phyloP scores from a whole-genome alignment of 1,140 invertebrate species.

The Cecropterus lyciades region DNA sequence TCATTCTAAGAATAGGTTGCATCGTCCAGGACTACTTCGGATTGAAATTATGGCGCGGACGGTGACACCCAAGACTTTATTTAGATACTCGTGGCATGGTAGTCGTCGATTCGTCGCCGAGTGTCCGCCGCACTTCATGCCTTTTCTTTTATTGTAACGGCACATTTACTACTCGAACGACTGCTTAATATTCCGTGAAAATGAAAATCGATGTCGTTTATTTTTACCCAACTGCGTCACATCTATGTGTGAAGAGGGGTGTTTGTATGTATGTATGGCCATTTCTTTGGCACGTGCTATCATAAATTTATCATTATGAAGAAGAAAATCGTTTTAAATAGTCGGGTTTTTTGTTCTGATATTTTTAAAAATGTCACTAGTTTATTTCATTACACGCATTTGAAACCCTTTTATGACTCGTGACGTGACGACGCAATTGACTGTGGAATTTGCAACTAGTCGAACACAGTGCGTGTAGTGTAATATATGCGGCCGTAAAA shows the following conservation, averaged over 20 bases:
- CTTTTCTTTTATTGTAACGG: conserved; percentile 54
- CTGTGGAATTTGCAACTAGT: conserved; percentile 8
- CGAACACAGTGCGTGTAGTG: background rate
- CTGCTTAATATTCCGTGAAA: conserved; percentile 41
- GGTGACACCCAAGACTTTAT: conserved; percentile 26
- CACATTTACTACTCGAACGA: conserved; percentile 46
- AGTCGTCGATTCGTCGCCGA: conserved; percentile 10
- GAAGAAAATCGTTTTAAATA: too few species aligned
- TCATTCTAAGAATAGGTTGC: conserved; percentile 4
- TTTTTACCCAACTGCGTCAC: conserved; percentile 29
- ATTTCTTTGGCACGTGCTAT: too few species aligned
- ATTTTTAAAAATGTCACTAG: too few species aligned
- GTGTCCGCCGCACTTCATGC: conserved; percentile 6
- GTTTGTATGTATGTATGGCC: too few species aligned
- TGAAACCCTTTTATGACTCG: conserved; percentile 28
- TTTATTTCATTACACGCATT: too few species aligned
- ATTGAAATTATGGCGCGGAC: conserved; percentile 23
- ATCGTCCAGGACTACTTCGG: conserved; percentile 11
- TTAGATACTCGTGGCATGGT: conserved; percentile 11
- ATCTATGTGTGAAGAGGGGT: too few species aligned
- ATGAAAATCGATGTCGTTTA: conserved; percentile 42
- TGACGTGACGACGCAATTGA: conserved; percentile 43
- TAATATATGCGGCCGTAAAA: background rate
- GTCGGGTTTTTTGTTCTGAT: too few species aligned
- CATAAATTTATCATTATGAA: too few species aligned